A percentile compares a stretch with the other conserved stretches of the same genome.
These are phyloP conservation scores for Epinephelus moara DNA, from an alignment of 2,113 vertebrate species.

Conservation along the genomic window DNA sequence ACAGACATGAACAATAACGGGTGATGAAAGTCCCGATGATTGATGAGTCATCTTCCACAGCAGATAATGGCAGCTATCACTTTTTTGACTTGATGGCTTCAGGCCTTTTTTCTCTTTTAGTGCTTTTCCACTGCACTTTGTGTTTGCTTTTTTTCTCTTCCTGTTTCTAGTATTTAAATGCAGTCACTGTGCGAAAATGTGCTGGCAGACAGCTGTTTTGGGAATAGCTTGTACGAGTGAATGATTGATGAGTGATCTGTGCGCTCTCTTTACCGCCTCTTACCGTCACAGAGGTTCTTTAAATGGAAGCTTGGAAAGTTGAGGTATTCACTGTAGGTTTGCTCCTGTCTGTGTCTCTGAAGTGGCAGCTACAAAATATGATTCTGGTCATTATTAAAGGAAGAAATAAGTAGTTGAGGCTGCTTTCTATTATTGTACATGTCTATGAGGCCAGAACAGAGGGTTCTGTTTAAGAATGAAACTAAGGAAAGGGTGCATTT, in stretches of 20 bases:
- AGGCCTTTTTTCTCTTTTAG: background rate
- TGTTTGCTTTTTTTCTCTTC: background rate
- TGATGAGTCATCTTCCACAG: constrained; percentile 58
- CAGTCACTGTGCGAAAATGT: constrained; percentile 34
- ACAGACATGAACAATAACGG: constrained; percentile 46
- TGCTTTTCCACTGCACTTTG: background rate
- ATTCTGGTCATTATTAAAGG: constrained; percentile 17
- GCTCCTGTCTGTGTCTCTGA: background rate
- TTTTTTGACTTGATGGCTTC: constrained; percentile 46
- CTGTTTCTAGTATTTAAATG: constrained; percentile 43
- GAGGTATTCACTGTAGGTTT: background rate
- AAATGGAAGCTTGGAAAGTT: background rate
- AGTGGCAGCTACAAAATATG: background rate
- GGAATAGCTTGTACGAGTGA: constrained; percentile 33
- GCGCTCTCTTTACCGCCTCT: background rate
- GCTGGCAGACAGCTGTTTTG: constrained; percentile 41
- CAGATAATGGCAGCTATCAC: constrained; percentile 68
- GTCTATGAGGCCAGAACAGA: background rate
- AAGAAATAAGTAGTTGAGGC: background rate
- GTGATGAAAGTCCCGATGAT: constrained; percentile 59
- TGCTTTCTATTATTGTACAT: background rate
- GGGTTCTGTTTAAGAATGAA: background rate
- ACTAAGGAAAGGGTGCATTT: constrained; percentile 24
- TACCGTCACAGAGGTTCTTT: background rate
- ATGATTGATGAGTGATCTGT: constrained; percentile 40